Conservation (phyloP, 2,797 vertebrate species). For the Orientallactaga sibirica region DNA sequence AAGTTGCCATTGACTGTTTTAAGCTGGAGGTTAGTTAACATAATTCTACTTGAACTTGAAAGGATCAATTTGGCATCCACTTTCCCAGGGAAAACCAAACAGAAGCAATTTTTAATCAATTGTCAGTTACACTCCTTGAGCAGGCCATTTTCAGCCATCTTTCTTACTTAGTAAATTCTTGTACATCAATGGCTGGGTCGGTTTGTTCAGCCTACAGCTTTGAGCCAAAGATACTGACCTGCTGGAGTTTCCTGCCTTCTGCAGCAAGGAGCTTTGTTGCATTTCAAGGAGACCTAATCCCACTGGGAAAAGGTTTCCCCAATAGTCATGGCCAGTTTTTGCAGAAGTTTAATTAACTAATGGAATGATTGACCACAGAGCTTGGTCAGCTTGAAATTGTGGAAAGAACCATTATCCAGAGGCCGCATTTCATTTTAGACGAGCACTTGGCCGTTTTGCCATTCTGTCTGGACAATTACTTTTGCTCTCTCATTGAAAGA, state of each 20-base stretch:
- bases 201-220: background rate
- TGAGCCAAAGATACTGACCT: background rate
- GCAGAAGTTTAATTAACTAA: background rate
- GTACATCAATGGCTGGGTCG: background rate
- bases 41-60: background rate
- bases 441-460: fast-evolving
- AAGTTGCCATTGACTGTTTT: background rate
- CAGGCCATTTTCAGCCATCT: conserved; percentile 50
- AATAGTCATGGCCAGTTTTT: background rate
- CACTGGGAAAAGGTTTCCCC: background rate
- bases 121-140: conserved; percentile 63
- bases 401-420: background rate
- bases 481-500: too few species aligned
- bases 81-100: background rate
- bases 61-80: background rate
- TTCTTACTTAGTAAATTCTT: conserved; percentile 36
- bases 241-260: background rate
- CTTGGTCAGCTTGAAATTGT: fast-evolving
- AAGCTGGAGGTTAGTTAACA: background rate
- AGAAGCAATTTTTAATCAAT: conserved; percentile 68
- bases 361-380: background rate
- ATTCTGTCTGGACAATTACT: background rate
- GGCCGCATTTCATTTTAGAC: too few species aligned
- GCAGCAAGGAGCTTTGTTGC: background rate
- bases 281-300: background rate